Base-by-base conservation (phyloP, 2,888 invertebrate species). In the Drosophila yooni region DNA sequence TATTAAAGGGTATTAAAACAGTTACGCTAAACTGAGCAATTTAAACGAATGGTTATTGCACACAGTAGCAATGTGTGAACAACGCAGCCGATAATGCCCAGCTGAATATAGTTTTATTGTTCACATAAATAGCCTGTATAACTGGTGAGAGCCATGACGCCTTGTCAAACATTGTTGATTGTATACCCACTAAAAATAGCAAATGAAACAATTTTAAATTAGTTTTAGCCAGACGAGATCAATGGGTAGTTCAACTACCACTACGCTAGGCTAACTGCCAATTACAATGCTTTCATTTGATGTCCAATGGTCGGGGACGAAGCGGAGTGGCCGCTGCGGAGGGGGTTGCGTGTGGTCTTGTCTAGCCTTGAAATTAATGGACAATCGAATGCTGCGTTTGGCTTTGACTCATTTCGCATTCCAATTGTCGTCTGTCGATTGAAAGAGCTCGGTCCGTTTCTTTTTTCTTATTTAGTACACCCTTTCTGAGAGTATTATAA, bases 331-430 rank as follows among this genome's bases (percentile, higher is more conserved):
- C 15, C 25, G 8, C 33, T 33, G 33, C 33, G 11, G 10, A 13
- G 8, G 33, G 48, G 68, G 33, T 50, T 70, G 56, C 40, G 57
- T 43, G 52, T 52, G 50, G 54, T 53, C 61, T 57, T 43, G 52
- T 71, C 69, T 53, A 74, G 76, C 79, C 80, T 79, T 77, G 76
- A 65, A 74, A 57, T 27, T 66, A 76, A 76, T 76, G 74, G 73
- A 76, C 64, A 65, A 72, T 78, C 66, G 72, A 68, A 51, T 33
- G 34, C 27, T 43, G 58, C 61, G 33, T 52, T 66, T 73, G 61
- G 65, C 61, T 74, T 89, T 87, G 79, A 88, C 79, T 89, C 88
- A 89, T 82, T 84, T 88, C 61, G 58, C 74, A 84, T 89, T 74
- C 82, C 79, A 76, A 75, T 75, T 75, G 82, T 74, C 67, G 68